Base-by-base conservation (phyloP, 2,888 invertebrate species). In the Diabrotica balteata region DNA sequence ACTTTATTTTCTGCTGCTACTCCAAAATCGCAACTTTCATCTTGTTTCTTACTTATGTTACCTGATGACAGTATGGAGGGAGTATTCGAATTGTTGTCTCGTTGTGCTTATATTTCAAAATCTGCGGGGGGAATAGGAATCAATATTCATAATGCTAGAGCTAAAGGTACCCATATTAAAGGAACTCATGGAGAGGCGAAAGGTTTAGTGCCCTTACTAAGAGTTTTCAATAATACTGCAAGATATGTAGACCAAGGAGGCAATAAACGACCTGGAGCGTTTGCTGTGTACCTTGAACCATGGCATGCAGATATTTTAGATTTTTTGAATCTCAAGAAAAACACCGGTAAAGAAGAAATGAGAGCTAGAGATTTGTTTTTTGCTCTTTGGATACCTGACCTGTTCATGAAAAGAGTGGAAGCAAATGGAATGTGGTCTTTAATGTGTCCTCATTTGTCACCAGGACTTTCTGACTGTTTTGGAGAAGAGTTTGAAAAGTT, bases 291-390 rank as follows among this genome's bases (percentile, higher is more conserved):
- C 81, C 85, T 99, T 62, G 99, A 99, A 84, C 99, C 99, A 0
- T 99, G 99, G 99, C 99, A 99, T 85, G 93, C 96, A 0, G 98
- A 99, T 83, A 87, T 99, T 68, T 95, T 97, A 82, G 96, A 96
- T 69, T 99, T 98, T 85, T 85, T 99, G 60, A 94, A 98, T 81
- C 86, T 98, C 59, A 95, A 93, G 80, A 98, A 97, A 59, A 68
- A 65, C 22, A 97, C 95, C 0, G 93, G 98, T 0, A 95, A 95
- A 80, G 98, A 98, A 82, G 98, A 98, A 84, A 87, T 91, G 49
- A 88, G 98, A 54, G 98, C 98, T 0, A 88, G 98, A 63, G 98
- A 99, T 84, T 86, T 99, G 49, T 99, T 98, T 84, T 98, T 95
- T 83, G 98, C 95, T 0, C 83, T 99, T 44, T 99, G 99, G 98